Evolutionary conservation across 2,113 vertebrate genomes (phyloP).

Genomic region (Zosterops borbonicus): DNA sequence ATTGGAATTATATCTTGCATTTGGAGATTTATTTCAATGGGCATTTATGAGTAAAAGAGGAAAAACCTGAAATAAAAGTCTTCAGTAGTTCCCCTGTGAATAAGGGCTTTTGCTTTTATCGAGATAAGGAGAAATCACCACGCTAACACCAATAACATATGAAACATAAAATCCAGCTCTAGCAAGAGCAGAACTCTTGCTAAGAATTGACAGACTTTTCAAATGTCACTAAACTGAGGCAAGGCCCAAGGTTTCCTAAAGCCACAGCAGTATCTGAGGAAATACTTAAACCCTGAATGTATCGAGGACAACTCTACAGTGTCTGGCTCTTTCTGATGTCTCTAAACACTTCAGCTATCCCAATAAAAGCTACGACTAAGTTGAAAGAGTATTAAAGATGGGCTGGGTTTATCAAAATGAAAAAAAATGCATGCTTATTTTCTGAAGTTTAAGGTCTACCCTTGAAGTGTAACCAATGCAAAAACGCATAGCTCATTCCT

Average conservation of each 20-base stretch:
- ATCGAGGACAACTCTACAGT: not conserved
- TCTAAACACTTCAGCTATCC: not conserved
- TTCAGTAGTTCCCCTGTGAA: not conserved
- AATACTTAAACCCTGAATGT: not conserved
- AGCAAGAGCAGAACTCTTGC: not conserved
- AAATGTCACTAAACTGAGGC: not conserved
- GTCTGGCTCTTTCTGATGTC: not conserved
- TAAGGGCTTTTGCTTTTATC: not conserved
- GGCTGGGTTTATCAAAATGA: not conserved
- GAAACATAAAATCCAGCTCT: not conserved
- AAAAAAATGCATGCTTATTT: not conserved
- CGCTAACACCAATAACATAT: not conserved
- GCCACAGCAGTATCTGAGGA: not conserved
- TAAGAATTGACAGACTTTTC: not conserved
- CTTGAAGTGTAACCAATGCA: not conserved
- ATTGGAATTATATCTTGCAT: constrained; percentile 3
- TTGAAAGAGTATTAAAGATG: not conserved
- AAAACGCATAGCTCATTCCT: not conserved
- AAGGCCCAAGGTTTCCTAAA: not conserved
- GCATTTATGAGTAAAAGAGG: not conserved
- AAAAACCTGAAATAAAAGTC: not conserved
- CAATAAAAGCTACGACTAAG: not conserved
- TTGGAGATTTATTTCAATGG: constrained; percentile 29
- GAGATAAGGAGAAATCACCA: not conserved
- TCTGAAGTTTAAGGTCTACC: not conserved